Base-by-base conservation (phyloP, 2,797 vertebrate genomes). In the Labroides dimidiatus region DNA sequence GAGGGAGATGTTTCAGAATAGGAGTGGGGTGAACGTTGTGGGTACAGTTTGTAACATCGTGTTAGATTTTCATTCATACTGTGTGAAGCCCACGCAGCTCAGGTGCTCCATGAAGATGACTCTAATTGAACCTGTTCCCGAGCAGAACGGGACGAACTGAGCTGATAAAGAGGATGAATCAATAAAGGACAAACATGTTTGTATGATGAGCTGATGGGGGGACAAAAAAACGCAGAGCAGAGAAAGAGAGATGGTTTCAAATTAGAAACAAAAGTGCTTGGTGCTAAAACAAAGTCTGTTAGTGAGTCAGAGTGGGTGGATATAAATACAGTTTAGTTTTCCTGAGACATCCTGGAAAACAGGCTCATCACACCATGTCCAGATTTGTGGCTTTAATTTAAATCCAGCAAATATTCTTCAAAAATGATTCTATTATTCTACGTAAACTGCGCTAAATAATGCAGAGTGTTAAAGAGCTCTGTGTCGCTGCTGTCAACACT, bases 311-410 rank as follows among this genome's bases (percentile, higher is more conserved):
- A n/a, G n/a, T n/a, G 37, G 53, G 33, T 23, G 44, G 54, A 62
- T 47, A 47, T 45, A 39, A 77, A 74, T 68, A 65, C 71, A 68
- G 48, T 53, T 78, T 77, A 56, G 52, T 70, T 58, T 36, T 33
- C 53, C 41, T 48, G 10, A 30, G 42, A 50, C 43, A 49, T 63
- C 20, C 54, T 24, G 6, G 19, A 27, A 69, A 75, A 84, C 17
- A 44, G 41, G 61, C 69, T 75, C 58, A 77, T 64, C 56, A 61
- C 51, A 67, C 76, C 7, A 57, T 37, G 56, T 41, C 10, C 47
- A 24, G 13, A 63, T 49, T 60, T 58, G 20, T 43, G 58, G 41
- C 41, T 52, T 23, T 30, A 17, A 55, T 56, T 45, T 39, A 55
- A 56, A 69, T 52, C 9, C 24, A 39, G 54, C 9, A 48, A 5